Percentiles rank a stretch among this genome's conserved stretches.
Conservation (phyloP, 2,888 invertebrate genomes). For the Pandemis heparana region DNA sequence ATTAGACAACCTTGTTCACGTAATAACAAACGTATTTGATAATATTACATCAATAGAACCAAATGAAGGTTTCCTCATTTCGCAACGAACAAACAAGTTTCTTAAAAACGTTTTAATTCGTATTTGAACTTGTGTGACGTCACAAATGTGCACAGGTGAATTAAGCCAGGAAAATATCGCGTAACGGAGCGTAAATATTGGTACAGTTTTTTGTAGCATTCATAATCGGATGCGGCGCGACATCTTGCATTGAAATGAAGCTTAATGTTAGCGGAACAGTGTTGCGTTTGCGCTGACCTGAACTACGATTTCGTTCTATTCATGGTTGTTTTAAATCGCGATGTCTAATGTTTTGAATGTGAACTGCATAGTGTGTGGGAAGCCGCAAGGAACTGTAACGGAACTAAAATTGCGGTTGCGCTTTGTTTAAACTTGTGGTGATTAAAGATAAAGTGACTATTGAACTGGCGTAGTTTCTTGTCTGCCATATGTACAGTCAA, state of each 20-base stretch:
- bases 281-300: slow-evolving; percentile 6
- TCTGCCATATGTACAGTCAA: not conserved
- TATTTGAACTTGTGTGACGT: slow-evolving; percentile 33
- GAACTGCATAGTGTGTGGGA: slow-evolving; percentile 40
- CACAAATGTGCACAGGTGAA: slow-evolving; percentile 37
- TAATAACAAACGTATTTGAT: not conserved
- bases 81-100: slow-evolving; percentile 12
- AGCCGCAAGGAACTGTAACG: slow-evolving; percentile 32
- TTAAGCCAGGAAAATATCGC: slow-evolving; percentile 27
- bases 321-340: slow-evolving; percentile 10
- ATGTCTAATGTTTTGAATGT: slow-evolving; percentile 31
- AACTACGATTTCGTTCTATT: not conserved
- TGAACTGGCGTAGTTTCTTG: not conserved
- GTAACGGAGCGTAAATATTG: slow-evolving; percentile 37
- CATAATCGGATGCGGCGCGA: slow-evolving; percentile 8
- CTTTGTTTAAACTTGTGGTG: slow-evolving; percentile 29
- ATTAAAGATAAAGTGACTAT: slow-evolving; percentile 3
- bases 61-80: slow-evolving; percentile 22
- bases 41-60: not conserved
- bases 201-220: slow-evolving; percentile 35
- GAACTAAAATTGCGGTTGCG: slow-evolving; percentile 25
- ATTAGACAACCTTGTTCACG: slow-evolving; percentile 18
- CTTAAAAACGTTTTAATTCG: slow-evolving; percentile 13
- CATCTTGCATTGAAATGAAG: slow-evolving; percentile 3
- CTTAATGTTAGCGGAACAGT: not conserved